Evolutionary conservation across 2,888 invertebrate species (phyloP).

Genomic region (Lymantria monacha): DNA sequence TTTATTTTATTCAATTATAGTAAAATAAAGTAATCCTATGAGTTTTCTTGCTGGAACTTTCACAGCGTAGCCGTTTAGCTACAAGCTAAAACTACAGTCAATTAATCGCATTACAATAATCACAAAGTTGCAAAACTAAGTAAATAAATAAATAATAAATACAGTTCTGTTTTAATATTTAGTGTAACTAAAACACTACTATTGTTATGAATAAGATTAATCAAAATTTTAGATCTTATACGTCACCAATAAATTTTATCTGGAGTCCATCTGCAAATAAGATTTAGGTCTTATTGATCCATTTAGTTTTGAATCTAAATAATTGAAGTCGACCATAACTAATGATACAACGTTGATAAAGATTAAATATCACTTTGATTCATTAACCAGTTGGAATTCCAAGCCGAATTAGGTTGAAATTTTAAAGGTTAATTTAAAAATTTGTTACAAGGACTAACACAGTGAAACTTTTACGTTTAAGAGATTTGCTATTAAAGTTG

Average conservation of each 20-base stretch:
- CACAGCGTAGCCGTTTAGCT: too few relatives aligned
- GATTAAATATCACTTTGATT: constrained; percentile 11
- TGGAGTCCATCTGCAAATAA: too few relatives aligned
- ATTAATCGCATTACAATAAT: too few relatives aligned
- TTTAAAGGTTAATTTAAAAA: not conserved
- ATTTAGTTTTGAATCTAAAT: constrained; percentile 20
- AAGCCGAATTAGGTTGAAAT: constrained; percentile 10
- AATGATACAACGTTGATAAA: constrained; percentile 10
- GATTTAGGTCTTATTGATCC: constrained; percentile 16
- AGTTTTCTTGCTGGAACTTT: too few relatives aligned
- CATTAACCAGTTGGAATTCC: constrained; percentile 12
- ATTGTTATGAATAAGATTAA: constrained; percentile 16
- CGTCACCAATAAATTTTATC: not conserved
- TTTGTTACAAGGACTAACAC: not conserved
- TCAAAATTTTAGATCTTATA: constrained; percentile 15
- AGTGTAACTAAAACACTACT: constrained; percentile 1
- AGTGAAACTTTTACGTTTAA: not conserved
- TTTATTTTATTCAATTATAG: too few relatives aligned
- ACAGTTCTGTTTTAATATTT: not conserved
- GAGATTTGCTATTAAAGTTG: too few relatives aligned
- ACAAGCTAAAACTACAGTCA: too few relatives aligned
- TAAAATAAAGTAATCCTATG: too few relatives aligned
- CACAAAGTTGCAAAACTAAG: not conserved
- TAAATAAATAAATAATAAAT: not conserved
- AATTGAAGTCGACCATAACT: constrained; percentile 9